Conservation (phyloP, 2,888 invertebrate genomes). For the Diogma glabrata region DNA sequence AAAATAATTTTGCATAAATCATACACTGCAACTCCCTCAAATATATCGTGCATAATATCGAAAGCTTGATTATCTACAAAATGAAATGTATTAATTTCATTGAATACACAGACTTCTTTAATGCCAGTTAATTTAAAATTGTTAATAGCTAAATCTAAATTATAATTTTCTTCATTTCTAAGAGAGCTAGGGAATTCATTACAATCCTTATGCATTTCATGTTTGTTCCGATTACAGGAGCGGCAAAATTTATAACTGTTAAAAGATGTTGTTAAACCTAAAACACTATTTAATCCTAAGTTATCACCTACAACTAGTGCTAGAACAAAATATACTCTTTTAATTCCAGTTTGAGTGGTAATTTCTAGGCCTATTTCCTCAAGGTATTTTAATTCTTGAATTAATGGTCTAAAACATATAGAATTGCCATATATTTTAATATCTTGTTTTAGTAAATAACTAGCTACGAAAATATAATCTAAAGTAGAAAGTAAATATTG, state of each 20-base stretch:
- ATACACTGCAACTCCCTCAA: slow-evolving; percentile 20
- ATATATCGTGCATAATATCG: slow-evolving; percentile 23
- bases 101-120: slow-evolving; percentile 16
- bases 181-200: slow-evolving; percentile 13
- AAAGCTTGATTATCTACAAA: slow-evolving; percentile 19
- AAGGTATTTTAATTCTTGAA: slow-evolving; percentile 18
- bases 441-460: slow-evolving; percentile 16
- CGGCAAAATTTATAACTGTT: slow-evolving; percentile 17
- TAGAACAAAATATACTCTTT: slow-evolving; percentile 12
- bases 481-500: slow-evolving; percentile 19
- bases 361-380: slow-evolving; percentile 12
- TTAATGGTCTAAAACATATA: slow-evolving; percentile 14
- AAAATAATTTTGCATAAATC: slow-evolving; percentile 18
- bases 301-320: not conserved
- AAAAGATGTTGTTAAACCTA: not conserved
- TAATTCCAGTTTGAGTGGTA: not conserved
- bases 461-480: slow-evolving; percentile 18
- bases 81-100: slow-evolving; percentile 17
- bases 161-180: slow-evolving; percentile 17
- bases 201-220: slow-evolving; percentile 15
- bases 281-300: not conserved
- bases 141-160: slow-evolving; percentile 12
- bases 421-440: slow-evolving; percentile 18
- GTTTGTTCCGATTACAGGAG: slow-evolving; percentile 17
- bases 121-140: slow-evolving; percentile 19